Evolutionary conservation across 1,140 invertebrate genomes (phyloP), one percentile per base, ranked within the genome.

Genomic region (Capitella teleta): DNA sequence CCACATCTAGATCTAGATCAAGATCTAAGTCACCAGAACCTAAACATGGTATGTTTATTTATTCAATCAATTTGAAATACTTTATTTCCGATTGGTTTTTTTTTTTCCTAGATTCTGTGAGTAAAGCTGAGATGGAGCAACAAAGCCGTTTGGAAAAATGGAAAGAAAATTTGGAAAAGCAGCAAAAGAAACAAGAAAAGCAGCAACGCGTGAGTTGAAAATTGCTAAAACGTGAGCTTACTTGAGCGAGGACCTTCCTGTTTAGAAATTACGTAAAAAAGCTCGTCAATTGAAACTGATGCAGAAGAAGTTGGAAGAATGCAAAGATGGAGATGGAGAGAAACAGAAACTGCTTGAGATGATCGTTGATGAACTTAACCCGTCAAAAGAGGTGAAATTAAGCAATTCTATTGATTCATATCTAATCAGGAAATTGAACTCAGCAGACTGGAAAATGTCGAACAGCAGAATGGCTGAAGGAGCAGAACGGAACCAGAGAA

Each of bases 91-190:
- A n/a, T n/a, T n/a, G n/a, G n/a, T n/a, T n/a, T n/a, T n/a, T n/a
- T n/a, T n/a, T n/a, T n/a, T n/a, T n/a, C n/a, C n/a, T n/a, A n/a
- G n/a, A n/a, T n/a, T n/a, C n/a, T n/a, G n/a, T n/a, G n/a, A n/a
- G n/a, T n/a, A n/a, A n/a, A n/a, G n/a, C n/a, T n/a, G 2, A 10
- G 4, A 48, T 36, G 34, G 47, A 53, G 44, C 51, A 55, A 19
- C 44, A 57, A 26, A 36, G 50, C 16, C 19, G 50, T 25, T 41
- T 57, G 14, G 38, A 52, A 30, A 34, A 47, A 12, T 49, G 56
- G 25, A 56, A 58, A 37, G 24, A 56, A 10, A 43, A 53, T 28
- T 21, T 58, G 16, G 54, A 56, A 41, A 50, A 54, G 53, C 54
- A 56, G 43, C 45, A 53, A 32, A 36, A 45, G 19, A 51, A 56